Evolutionary conservation across 2,113 vertebrate genomes (phyloP).

Genomic region (Rhynchomys soricoides): DNA sequence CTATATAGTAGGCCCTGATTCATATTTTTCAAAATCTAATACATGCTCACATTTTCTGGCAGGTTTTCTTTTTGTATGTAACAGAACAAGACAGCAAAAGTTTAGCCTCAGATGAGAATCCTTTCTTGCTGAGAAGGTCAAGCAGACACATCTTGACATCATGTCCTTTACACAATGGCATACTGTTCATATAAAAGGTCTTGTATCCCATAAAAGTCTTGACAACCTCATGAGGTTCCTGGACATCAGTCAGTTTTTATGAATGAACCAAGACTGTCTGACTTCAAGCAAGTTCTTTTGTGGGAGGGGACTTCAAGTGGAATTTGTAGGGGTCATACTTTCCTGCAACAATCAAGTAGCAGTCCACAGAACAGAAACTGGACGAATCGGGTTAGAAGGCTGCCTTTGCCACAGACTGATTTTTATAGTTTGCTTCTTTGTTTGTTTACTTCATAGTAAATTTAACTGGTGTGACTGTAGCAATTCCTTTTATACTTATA

Average conservation of each 20-base stretch:
- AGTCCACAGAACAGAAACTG: slow-evolving; percentile 96
- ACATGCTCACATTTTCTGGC: slow-evolving; percentile 61
- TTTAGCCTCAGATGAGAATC: slow-evolving; percentile 62
- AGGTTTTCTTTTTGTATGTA: slow-evolving; percentile 78
- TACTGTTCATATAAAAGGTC: slow-evolving; percentile 99
- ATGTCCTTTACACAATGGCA: slow-evolving; percentile 92
- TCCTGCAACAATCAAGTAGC: slow-evolving; percentile 99
- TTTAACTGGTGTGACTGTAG: neutral
- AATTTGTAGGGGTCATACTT: slow-evolving; percentile 98
- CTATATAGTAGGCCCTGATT: slow-evolving; percentile 25
- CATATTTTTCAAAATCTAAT: slow-evolving; percentile 74
- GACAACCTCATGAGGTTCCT: slow-evolving; percentile 96
- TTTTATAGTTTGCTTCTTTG: neutral
- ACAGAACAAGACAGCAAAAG: slow-evolving; percentile 82
- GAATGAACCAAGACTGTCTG: slow-evolving; percentile 97
- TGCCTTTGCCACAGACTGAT: too few species aligned
- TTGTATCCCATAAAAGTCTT: slow-evolving; percentile 98
- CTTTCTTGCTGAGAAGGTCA: slow-evolving; percentile 78
- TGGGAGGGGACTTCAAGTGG: slow-evolving; percentile 97
- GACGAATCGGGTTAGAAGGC: too few species aligned
- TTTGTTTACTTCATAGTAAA: neutral
- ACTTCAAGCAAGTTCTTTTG: slow-evolving; percentile 99
- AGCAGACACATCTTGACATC: slow-evolving; percentile 73
- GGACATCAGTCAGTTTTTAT: slow-evolving; percentile 99
- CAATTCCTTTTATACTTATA: neutral